Base-by-base conservation (phyloP, 2,113 vertebrate genomes). In the Megaleporinus macrocephalus region DNA sequence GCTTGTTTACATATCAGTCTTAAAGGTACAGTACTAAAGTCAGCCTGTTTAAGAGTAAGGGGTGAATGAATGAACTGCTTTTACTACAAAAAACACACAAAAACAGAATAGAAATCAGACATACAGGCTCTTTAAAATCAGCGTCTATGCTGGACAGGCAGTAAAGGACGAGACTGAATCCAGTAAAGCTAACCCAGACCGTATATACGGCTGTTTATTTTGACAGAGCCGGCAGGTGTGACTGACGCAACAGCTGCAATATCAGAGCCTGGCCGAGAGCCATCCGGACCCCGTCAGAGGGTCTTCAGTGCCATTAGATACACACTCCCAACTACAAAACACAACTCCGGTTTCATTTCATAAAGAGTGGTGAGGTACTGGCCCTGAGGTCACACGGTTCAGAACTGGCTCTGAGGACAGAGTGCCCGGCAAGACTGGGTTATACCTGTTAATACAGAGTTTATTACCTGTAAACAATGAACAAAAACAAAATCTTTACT, bases 191-290 rank as follows among this genome's bases (percentile, higher is more conserved):
- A 81, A 81, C 70, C 68, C 69, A 70, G 53, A 13, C 77, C 41
- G 76, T 22, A 61, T 61, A 36, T 51, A 22, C n/a, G 36, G 51
- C 41, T 24, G 77, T 81, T 83, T 73, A 14, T 80, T 70, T 76
- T 93, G 90, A 93, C 1, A 76, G 44, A 51, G 24, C 65, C 57
- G 89, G 75, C 92, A 93, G 92, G 90, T 93, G 92, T 85, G 71
- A 65, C 44, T 27, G 68, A 85, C 61, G 73, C 41, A 81, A 74
- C 85, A 86, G 87, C 84, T 84, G 83, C 72, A 68, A 53, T 66
- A 75, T 16, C 59, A 72, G 15, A 63, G 44, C 24, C 73, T 30
- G 66, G 55, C 74, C 49, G 33, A 44, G 73, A 24, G 73, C 83
- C 73, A 71, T 47, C 68, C 5, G 41, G 22, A 62, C 73, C 15